phyloP scores from a whole-genome alignment of 2,797 vertebrate species.

The Pseudotriccus pelzelni region DNA sequence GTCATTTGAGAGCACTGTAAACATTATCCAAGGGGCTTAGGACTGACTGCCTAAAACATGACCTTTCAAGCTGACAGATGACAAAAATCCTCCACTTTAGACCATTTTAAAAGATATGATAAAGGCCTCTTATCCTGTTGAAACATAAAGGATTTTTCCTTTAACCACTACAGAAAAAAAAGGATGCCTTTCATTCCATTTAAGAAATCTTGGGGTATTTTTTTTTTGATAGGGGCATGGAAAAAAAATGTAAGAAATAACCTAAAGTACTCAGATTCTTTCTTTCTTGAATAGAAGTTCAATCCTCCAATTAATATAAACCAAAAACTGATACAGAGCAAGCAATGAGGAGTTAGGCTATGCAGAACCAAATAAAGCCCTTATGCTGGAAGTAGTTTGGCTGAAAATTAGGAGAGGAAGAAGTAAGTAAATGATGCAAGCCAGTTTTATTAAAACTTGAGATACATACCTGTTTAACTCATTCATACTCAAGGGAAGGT shows the following conservation, averaged over 20 bases:
- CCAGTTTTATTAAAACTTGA: not conserved
- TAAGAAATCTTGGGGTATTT: not conserved
- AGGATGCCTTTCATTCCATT: not conserved
- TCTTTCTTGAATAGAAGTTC: not conserved
- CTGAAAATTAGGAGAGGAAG: not conserved
- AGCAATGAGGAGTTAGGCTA: not conserved
- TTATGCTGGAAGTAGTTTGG: not conserved
- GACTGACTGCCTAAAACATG: constrained; percentile 63
- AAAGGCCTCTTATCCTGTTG: constrained; percentile 45
- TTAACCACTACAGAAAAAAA: not conserved
- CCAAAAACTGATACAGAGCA: not conserved
- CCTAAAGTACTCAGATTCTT: not conserved
- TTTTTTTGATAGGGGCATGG: not conserved
- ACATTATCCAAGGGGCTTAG: constrained; percentile 70
- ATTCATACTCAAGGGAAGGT: not conserved
- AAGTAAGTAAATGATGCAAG: not conserved
- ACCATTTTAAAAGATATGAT: constrained; percentile 50
- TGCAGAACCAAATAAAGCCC: not conserved
- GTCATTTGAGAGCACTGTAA: constrained; percentile 75
- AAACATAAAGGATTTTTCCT: constrained; percentile 37
- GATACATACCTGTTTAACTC: not conserved
- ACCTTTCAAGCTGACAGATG: constrained; percentile 71
- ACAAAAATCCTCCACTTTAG: constrained; percentile 55
- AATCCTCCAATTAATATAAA: not conserved
- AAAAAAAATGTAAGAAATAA: not conserved